Evolutionary conservation across 2,113 vertebrate genomes (phyloP).

Genomic region (Eurypyga helias): DNA sequence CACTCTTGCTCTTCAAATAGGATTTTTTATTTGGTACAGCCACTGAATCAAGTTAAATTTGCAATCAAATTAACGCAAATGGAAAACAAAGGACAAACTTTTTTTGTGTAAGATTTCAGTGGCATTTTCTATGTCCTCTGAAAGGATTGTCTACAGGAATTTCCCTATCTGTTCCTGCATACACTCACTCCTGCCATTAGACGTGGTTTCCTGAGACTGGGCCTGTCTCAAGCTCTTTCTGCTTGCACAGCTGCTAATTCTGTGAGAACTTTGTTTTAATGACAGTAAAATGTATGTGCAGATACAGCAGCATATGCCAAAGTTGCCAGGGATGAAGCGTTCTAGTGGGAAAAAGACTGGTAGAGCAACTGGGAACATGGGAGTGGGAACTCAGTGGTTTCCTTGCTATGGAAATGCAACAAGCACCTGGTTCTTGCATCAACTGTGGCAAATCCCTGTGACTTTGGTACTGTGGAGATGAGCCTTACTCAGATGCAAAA

Average conservation of each 20-base stretch:
- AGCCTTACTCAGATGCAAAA: neutral
- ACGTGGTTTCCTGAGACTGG: neutral
- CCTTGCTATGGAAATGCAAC: neutral
- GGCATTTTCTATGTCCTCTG: neutral
- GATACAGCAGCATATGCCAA: neutral
- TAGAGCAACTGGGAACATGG: neutral
- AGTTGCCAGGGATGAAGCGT: neutral
- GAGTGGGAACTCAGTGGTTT: neutral
- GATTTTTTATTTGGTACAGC: neutral
- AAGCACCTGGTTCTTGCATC: neutral
- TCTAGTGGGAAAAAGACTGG: neutral
- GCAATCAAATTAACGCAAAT: neutral
- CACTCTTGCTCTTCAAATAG: neutral
- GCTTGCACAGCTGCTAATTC: neutral
- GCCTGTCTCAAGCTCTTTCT: neutral
- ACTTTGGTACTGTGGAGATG: neutral
- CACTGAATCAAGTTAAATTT: neutral
- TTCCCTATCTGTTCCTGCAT: neutral
- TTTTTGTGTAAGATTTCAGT: neutral
- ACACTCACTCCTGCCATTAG: neutral
- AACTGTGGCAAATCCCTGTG: neutral
- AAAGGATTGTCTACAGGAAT: neutral
- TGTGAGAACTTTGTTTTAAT: conserved; percentile 1
- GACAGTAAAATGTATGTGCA: neutral
- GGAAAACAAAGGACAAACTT: neutral